These are phyloP conservation scores for Tuta absoluta DNA, from an alignment of 2,888 invertebrate genomes.

Conservation along the genomic window DNA sequence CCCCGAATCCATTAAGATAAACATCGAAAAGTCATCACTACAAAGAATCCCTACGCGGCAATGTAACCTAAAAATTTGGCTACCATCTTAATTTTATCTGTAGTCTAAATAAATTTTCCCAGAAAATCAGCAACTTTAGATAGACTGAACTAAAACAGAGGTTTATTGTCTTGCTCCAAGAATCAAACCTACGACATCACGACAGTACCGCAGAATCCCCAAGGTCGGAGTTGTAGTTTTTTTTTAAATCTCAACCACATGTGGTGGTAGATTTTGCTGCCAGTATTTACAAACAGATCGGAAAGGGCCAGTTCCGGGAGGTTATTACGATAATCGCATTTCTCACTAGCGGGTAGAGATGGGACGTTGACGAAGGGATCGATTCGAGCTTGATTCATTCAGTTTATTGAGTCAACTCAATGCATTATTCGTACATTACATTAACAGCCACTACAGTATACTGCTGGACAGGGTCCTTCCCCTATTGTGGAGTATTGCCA, in stretches of 20 bases:
- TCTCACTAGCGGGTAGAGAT: slow-evolving; percentile 57
- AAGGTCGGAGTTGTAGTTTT: not conserved
- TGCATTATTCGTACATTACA: no score
- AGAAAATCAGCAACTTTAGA: not conserved
- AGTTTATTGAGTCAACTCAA: slow-evolving; percentile 4
- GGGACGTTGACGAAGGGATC: not conserved
- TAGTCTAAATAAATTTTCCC: not conserved
- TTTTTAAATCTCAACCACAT: slow-evolving; percentile 14
- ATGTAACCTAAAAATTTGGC: no score
- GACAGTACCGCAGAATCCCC: not conserved
- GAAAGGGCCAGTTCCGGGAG: slow-evolving; percentile 69
- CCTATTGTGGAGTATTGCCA: no score
- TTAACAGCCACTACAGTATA: no score
- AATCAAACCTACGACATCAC: not conserved
- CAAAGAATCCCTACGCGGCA: not conserved
- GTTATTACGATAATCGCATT: slow-evolving; percentile 77
- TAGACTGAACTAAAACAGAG: not conserved
- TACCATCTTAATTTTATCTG: no score
- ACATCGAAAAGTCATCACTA: slow-evolving; percentile 5
- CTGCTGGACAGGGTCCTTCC: no score
- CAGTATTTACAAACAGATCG: slow-evolving; percentile 62
- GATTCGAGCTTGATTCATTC: not conserved
- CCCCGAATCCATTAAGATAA: slow-evolving; percentile 7
- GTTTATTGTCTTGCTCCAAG: not conserved
- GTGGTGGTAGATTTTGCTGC: slow-evolving; percentile 29